A percentile compares a stretch with the other conserved stretches of the same genome.
phyloP scores from a whole-genome alignment of 2,113 vertebrate genomes.

The Toxostoma redivivum region DNA sequence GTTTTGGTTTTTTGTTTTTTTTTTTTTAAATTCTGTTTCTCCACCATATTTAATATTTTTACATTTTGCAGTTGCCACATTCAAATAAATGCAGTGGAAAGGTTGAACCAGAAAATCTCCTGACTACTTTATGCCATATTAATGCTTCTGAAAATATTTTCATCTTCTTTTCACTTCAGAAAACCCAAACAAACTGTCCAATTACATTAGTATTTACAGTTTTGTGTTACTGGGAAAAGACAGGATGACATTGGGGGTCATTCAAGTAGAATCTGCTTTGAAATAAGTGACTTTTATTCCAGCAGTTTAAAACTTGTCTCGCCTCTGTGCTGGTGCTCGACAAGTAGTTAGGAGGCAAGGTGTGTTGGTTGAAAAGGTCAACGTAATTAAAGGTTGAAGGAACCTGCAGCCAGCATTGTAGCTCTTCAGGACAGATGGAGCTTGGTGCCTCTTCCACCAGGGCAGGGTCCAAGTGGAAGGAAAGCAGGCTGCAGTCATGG shows the following conservation, averaged over 20 bases:
- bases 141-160: not conserved
- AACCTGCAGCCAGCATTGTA: not conserved
- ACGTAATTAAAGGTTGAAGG: not conserved
- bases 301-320: not conserved
- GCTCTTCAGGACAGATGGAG: not conserved
- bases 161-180: not conserved
- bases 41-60: not conserved
- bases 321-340: not conserved
- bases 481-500: not conserved
- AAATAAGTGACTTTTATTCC: not conserved
- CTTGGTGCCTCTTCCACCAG: not conserved
- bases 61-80: not conserved
- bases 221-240: not conserved
- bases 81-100: not conserved
- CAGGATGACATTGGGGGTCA: not conserved
- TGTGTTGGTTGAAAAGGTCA: slow-evolving; percentile 44
- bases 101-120: not conserved
- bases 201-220: not conserved
- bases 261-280: not conserved
- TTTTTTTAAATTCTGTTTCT: not conserved
- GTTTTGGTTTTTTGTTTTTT: not conserved
- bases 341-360: not conserved
- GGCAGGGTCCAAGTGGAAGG: not conserved
- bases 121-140: not conserved
- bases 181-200: not conserved